Percentiles rank a stretch among this genome's conserved stretches.
Evolutionary conservation across 2,113 vertebrate genomes (phyloP).

Genomic region (Chiloscyllium plagiosum): DNA sequence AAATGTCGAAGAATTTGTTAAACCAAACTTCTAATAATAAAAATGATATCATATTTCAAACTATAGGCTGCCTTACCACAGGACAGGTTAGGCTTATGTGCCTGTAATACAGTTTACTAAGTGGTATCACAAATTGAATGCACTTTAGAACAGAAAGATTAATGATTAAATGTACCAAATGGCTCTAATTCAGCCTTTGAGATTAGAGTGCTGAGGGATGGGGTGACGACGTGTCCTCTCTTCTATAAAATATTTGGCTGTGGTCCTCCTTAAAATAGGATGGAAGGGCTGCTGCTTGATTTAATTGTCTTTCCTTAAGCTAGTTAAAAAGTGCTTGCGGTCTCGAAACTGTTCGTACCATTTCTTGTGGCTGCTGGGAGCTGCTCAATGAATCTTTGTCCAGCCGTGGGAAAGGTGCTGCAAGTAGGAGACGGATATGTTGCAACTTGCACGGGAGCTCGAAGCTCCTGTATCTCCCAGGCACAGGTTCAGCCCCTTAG

Average conservation of each 20-base stretch:
- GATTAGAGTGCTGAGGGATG: neutral
- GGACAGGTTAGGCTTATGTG: neutral
- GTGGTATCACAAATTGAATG: neutral
- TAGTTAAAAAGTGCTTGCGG: neutral
- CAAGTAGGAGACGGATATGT: neutral
- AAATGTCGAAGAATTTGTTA: neutral
- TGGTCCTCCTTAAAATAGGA: neutral
- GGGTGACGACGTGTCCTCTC: neutral
- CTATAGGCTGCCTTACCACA: neutral
- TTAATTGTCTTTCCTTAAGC: constrained; percentile 17
- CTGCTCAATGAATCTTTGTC: constrained; percentile 12
- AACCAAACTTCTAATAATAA: neutral
- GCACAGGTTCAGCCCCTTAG: neutral
- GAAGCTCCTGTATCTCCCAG: neutral
- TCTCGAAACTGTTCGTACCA: neutral
- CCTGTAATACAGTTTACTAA: neutral
- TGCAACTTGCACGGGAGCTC: neutral
- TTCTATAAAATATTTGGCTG: neutral
- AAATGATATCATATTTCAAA: neutral
- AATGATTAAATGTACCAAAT: neutral
- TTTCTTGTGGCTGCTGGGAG: neutral
- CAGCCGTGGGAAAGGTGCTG: neutral
- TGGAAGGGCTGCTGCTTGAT: neutral
- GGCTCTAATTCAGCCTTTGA: neutral
- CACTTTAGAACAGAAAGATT: neutral